Evolutionary conservation across 2,888 invertebrate species (phyloP), one percentile per base, ranked within the genome.

Genomic region (Plebejus anna): DNA sequence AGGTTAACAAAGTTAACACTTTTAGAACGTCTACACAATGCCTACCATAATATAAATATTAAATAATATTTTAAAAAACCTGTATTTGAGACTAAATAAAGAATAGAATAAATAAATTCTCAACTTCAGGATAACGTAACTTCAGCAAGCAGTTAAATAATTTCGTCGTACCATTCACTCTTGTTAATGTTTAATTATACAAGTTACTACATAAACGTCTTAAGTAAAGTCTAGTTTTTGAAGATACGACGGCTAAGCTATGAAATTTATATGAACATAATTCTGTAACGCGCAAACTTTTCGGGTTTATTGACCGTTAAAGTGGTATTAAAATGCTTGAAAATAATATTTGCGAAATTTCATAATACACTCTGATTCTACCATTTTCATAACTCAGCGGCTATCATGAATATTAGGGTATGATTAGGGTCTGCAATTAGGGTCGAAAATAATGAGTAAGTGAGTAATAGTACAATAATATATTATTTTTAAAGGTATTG

Each of bases 141-240:
- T 55, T 55, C 55, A 55, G 16, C 13, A 55, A 55, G 13, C 55
- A 55, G 55, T 16, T 55, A 55, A 55, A 55, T 2, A 66, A 66
- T 13, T 66, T 13, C 32, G 66, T 32, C 3, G 4, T 66, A 66
- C 13, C 11, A 32, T 32, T 66, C 32, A 72, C 28, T 38, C 42
- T 42, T 42, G 42, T 71, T 42, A 71, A 71, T 71, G 42, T 42
- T 47, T 71, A 71, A 71, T 70, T 36, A 36, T 38, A n/a, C n/a
- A 38, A 71, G 71, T 71, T 71, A 71, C n/a, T 42, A 71, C 9
- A 22, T 71, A 47, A 71, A 71, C 47, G n/a, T 47, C 22, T 22
- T 22, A 47, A 47, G 72, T 72, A 72, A 28, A 72, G 51, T 72
- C 72, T 72, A 72, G 72, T 32, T 71, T 42, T 70, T 71, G 42